Conservation (phyloP, 1,140 invertebrate genomes). For the Lepidurus apus region DNA sequence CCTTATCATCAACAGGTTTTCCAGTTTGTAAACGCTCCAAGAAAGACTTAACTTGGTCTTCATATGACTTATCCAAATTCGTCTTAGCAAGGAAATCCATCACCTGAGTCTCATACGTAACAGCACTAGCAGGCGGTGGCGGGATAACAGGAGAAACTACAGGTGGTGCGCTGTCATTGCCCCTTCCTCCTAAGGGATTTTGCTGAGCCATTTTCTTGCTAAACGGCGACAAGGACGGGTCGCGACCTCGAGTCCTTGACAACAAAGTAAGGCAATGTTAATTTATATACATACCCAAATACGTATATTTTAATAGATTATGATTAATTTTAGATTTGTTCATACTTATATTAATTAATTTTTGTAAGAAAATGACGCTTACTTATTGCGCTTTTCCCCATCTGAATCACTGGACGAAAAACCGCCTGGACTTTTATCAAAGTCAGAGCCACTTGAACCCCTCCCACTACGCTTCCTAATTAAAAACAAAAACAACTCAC, state of each 20-base stretch:
- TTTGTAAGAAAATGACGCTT: background rate
- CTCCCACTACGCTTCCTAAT: background rate
- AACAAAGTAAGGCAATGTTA: background rate
- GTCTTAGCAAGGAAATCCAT: constrained; percentile 68
- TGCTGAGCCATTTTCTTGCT: constrained; percentile 70
- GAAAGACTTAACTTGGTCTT: constrained; percentile 72
- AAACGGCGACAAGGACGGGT: constrained; percentile 66
- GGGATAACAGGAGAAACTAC: constrained; percentile 2
- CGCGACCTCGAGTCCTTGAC: constrained; percentile 34
- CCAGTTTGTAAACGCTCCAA: constrained; percentile 71
- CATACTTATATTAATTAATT: background rate
- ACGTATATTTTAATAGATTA: too few relatives aligned
- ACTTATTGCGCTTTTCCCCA: background rate
- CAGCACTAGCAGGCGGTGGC: background rate
- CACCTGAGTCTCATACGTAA: constrained; percentile 61
- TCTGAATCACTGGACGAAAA: constrained; percentile 1
- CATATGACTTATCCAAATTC: constrained; percentile 74
- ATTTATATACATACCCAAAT: too few relatives aligned
- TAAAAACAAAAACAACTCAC: background rate
- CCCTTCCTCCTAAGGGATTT: constrained; percentile 44
- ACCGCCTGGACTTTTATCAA: background rate
- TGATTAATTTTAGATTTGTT: too few relatives aligned
- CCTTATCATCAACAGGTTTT: constrained; percentile 40
- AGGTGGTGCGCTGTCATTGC: background rate
- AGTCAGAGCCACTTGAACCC: background rate